These are phyloP conservation scores for Anthonomus grandis DNA, from an alignment of 1,140 invertebrate genomes.

Conservation along the genomic window DNA sequence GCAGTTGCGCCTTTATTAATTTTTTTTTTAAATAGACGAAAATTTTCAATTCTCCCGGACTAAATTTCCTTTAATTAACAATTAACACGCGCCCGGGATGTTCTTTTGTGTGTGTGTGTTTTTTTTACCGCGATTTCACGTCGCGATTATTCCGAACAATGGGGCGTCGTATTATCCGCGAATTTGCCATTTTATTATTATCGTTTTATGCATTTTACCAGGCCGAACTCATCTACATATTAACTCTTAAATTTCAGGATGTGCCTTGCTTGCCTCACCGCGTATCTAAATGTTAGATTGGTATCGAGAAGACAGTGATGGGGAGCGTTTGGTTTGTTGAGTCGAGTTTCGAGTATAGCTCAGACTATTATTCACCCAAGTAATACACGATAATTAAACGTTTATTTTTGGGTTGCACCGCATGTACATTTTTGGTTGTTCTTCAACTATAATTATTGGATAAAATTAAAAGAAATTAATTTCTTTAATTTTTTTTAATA, in stretches of 20 bases:
- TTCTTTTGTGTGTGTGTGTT: constrained; percentile 6
- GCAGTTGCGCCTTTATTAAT: not conserved
- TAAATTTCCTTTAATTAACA: not conserved
- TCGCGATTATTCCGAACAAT: not conserved
- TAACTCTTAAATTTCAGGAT: constrained; percentile 15
- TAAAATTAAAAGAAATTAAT: no score
- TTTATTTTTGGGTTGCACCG: no score
- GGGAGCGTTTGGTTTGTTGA: no score
- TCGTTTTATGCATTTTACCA: not conserved
- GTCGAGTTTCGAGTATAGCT: no score
- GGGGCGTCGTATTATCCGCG: not conserved
- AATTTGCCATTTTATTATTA: constrained; percentile 7
- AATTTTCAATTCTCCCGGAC: not conserved
- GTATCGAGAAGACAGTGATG: not conserved
- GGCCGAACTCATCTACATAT: no score
- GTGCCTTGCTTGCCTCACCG: not conserved
- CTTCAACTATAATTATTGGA: no score
- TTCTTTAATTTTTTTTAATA: no score
- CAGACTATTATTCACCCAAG: no score
- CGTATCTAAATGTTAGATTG: constrained; percentile 6
- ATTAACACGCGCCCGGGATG: constrained; percentile 1
- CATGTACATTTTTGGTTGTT: no score
- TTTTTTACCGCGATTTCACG: not conserved
- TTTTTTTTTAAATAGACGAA: not conserved
- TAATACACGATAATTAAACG: no score